These are phyloP conservation scores for Helogale parvula DNA, from an alignment of 2,113 vertebrate genomes.

Conservation along the genomic window DNA sequence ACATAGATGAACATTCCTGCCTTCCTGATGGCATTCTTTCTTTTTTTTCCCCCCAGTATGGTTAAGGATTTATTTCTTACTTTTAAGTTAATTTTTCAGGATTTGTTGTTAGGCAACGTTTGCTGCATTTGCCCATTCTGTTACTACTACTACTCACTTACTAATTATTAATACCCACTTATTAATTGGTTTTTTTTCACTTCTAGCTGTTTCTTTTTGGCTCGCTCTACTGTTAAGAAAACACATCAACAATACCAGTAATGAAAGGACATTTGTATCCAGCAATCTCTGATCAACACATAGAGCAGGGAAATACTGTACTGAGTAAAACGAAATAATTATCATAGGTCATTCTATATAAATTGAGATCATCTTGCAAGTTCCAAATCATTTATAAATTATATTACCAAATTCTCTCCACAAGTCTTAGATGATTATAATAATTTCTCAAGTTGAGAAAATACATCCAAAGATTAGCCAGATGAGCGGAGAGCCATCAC, in stretches of 20 bases:
- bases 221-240: background rate
- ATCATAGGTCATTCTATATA: background rate
- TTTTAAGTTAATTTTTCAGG: conserved; percentile 22
- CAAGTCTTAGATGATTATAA: background rate
- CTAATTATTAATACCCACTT: background rate
- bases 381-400: background rate
- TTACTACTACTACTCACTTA: background rate
- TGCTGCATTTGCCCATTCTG: background rate
- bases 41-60: background rate
- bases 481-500: no score
- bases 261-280: background rate
- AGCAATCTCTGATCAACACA: background rate
- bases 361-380: background rate
- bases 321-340: background rate
- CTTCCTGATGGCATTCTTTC: background rate
- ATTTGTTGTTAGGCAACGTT: background rate
- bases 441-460: conserved; percentile 15
- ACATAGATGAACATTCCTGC: background rate
- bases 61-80: background rate
- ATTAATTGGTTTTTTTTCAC: background rate
- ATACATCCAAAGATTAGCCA: background rate
- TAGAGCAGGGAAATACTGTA: background rate
- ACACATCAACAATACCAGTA: background rate
- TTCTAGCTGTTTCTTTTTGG: background rate
- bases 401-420: background rate